Percentiles rank a stretch among this genome's conserved stretches.
phyloP scores from a whole-genome alignment of 1,140 invertebrate genomes.

The Onthophagus taurus region DNA sequence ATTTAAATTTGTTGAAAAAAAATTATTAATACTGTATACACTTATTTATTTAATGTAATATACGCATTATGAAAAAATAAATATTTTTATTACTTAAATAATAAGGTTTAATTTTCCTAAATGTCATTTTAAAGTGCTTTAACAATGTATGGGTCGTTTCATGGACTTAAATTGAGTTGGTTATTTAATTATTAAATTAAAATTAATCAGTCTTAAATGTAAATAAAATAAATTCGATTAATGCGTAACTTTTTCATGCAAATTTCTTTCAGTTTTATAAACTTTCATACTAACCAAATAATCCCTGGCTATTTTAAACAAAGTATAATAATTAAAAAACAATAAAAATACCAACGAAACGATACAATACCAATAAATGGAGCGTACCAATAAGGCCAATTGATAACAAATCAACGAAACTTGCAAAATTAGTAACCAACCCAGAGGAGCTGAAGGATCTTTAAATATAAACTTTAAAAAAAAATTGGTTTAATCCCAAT shows the following conservation, averaged over 20 bases:
- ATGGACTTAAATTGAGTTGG: too few relatives aligned
- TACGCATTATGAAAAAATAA: too few relatives aligned
- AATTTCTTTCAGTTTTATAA: constrained; percentile 63
- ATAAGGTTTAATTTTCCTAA: too few relatives aligned
- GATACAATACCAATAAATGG: constrained; percentile 78
- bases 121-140: too few relatives aligned
- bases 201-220: too few relatives aligned
- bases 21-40: too few relatives aligned
- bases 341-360: constrained; percentile 75
- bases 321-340: constrained; percentile 82
- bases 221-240: too few relatives aligned
- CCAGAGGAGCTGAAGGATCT: constrained; percentile 75
- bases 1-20: too few relatives aligned
- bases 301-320: constrained; percentile 82
- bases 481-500: constrained; percentile 21
- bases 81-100: too few relatives aligned
- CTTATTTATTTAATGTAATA: too few relatives aligned
- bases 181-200: too few relatives aligned
- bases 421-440: constrained; percentile 63
- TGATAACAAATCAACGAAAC: constrained; percentile 64
- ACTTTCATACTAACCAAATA: constrained; percentile 75
- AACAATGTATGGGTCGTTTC: too few relatives aligned
- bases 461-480: constrained; percentile 69
- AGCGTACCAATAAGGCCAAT: constrained; percentile 63
- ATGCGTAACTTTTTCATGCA: constrained; percentile 50